Percentiles rank a stretch among this genome's conserved stretches.
phyloP scores from a whole-genome alignment of 2,113 vertebrate species.

The Andinoacara biseriatus region DNA sequence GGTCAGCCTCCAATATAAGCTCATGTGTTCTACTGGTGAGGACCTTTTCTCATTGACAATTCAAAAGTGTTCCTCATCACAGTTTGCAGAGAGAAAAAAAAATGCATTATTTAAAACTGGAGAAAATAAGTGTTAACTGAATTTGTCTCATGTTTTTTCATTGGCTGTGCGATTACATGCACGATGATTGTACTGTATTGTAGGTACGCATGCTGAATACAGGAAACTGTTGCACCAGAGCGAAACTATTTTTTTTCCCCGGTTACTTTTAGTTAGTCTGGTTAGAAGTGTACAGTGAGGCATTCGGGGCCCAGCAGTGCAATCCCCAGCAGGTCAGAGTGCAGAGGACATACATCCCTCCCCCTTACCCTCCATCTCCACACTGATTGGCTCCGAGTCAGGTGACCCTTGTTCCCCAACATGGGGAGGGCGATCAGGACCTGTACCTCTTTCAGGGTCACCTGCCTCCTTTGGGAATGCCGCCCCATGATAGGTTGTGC shows the following conservation, averaged over 20 bases:
- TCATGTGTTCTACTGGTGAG: not conserved
- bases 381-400: constrained; percentile 86
- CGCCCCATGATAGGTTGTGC: constrained; percentile 80
- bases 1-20: not conserved
- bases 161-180: not conserved
- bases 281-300: constrained; percentile 63
- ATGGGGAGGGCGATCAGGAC: constrained; percentile 80
- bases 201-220: not conserved
- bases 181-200: not conserved
- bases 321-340: constrained; percentile 73
- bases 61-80: not conserved
- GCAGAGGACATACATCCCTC: constrained; percentile 69
- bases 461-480: constrained; percentile 80
- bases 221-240: constrained; percentile 46
- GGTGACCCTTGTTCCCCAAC: constrained; percentile 82
- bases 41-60: not conserved
- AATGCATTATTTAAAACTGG: not conserved
- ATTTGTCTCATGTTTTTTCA: not conserved
- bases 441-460: constrained; percentile 84
- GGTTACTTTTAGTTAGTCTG: constrained; percentile 52
- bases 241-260: not conserved
- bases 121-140: not conserved
- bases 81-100: not conserved
- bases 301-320: constrained; percentile 75
- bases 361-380: constrained; percentile 91